Base-by-base conservation (phyloP, 2,888 invertebrate genomes). In the Idaea aversata region DNA sequence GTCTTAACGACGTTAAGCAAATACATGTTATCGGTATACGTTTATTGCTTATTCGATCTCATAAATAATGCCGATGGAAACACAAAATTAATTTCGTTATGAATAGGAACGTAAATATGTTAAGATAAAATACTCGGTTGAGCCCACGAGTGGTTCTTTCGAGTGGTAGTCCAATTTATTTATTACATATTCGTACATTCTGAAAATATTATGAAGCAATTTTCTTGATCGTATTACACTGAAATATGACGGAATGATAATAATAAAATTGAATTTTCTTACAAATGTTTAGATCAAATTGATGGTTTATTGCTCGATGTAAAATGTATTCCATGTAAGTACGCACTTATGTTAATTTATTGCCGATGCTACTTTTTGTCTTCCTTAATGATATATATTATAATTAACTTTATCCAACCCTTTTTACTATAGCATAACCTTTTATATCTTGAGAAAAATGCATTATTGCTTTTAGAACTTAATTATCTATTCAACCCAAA, bases 21-120 rank as follows among this genome's bases (percentile, higher is more conserved):
- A 91, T 90, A 90, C 89, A 88, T 86, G 91, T 86, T 90, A 90
- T 91, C 88, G 88, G 82, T 88, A 88, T 88, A 90, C 88, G 83
- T 91, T 91, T 91, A 91, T 90, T 90, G 90, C 88, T 89, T 87
- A 88, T 89, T 83, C 88, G 87, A 88, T 88, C 89, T 85, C 90
- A 88, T 92, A 91, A 92, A 92, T 91, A 88, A 88, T 86, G 80
- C 76, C 82, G 83, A 88, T 88, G 86, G 87, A 87, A 90, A 88
- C 84, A 87, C 86, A 82, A 90, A 90, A 91, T 92, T 91, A 91
- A 92, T 91, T 88, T 88, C 83, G 83, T 85, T 88, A 86, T 84
- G 85, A 87, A 84, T 85, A 84, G 81, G 79, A 83, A 84, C 78
- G 81, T 84, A 84, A 83, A 84, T 76, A 83, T 77, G 75, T 77